Conservation (phyloP, 1,140 invertebrate genomes). For the Drosophila nigromelanica region DNA sequence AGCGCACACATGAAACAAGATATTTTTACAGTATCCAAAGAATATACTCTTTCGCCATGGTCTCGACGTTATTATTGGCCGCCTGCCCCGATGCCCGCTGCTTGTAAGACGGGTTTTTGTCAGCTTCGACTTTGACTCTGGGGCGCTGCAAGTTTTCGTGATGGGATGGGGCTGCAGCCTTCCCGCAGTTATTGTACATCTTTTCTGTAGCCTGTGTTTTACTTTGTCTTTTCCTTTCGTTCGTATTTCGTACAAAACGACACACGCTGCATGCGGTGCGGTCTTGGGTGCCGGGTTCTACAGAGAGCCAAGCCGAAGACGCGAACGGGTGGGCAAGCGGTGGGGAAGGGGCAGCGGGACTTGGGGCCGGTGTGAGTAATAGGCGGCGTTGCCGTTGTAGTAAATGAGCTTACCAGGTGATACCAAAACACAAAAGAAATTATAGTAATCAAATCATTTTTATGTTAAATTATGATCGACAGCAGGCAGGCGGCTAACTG, state of each 20-base stretch:
- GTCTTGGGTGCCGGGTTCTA: constrained; percentile 42
- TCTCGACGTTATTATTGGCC: constrained; percentile 63
- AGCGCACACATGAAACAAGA: constrained; percentile 83
- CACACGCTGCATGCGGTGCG: constrained; percentile 80
- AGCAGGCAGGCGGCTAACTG: constrained; percentile 65
- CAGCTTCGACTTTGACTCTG: constrained; percentile 47
- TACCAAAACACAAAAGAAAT: constrained; percentile 83
- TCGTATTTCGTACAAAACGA: constrained; percentile 67
- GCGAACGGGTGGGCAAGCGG: constrained; percentile 3
- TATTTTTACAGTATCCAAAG: constrained; percentile 78
- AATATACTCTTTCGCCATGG: constrained; percentile 53
- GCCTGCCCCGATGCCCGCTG: not conserved
- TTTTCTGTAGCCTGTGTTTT: constrained; percentile 25
- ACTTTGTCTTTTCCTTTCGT: constrained; percentile 20
- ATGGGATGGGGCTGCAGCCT: constrained; percentile 44
- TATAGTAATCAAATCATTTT: constrained; percentile 83
- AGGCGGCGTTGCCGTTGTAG: constrained; percentile 81
- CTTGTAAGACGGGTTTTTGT: constrained; percentile 43
- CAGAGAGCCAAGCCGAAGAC: constrained; percentile 16
- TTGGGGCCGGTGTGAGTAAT: constrained; percentile 73
- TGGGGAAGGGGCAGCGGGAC: not conserved
- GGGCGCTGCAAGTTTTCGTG: constrained; percentile 43
- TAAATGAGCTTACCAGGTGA: constrained; percentile 82
- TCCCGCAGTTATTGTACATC: constrained; percentile 72
- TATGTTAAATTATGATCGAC: constrained; percentile 83